Conservation (phyloP, 92 coral and sea anemone genomes). For the Virgularia gustaviana region DNA sequence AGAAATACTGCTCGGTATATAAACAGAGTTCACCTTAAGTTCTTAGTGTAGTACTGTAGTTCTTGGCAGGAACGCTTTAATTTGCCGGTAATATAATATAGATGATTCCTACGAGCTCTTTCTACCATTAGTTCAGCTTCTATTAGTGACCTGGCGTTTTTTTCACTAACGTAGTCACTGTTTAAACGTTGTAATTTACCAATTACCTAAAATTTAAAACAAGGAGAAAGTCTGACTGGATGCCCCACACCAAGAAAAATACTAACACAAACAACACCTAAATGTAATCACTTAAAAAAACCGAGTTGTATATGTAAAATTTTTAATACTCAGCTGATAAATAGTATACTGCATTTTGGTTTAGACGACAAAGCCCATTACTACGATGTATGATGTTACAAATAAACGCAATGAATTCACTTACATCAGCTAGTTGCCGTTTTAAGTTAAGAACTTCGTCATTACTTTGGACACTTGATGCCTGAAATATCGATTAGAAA, state of each 20-base stretch:
- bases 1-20: neutral
- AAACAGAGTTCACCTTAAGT: neutral
- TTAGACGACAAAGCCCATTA: no score
- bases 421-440: conserved; percentile 20
- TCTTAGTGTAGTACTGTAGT: conserved; percentile 8
- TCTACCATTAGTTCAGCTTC: conserved; percentile 28
- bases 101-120: conserved; percentile 33
- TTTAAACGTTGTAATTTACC: conserved; percentile 20
- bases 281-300: no score
- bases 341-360: no score
- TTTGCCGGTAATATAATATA: conserved; percentile 25
- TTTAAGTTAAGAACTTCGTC: conserved; percentile 5
- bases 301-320: no score
- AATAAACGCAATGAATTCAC: neutral
- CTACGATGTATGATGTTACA: no score
- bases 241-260: no score
- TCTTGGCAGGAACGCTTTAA: conserved; percentile 31
- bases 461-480: neutral
- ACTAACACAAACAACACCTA: no score
- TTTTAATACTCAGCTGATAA: no score
- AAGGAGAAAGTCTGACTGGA: no score
- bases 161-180: neutral
- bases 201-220: conserved; percentile 18
- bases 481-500: neutral
- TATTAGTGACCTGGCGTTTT: conserved; percentile 20